Percentiles rank a stretch among this genome's conserved stretches.
These are phyloP conservation scores for Andricus grossulariae DNA, from an alignment of 1,140 invertebrate genomes.

Conservation along the genomic window DNA sequence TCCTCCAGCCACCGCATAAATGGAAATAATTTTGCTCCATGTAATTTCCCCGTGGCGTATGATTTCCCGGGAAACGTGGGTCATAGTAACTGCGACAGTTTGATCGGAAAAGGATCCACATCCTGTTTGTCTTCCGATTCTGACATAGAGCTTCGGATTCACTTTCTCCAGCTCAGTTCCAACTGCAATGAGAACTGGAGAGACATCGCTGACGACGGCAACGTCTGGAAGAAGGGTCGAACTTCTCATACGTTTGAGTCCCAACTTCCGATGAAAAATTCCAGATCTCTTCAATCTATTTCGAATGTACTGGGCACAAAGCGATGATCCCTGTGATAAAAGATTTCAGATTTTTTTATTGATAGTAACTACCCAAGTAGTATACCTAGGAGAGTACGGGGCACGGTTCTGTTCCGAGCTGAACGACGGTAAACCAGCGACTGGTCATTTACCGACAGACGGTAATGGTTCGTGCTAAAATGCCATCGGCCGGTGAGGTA, in stretches of 20 bases:
- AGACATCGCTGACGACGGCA: conserved; percentile 78
- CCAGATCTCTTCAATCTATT: conserved; percentile 80
- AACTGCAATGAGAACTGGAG: conserved; percentile 67
- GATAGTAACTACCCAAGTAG: too few species aligned
- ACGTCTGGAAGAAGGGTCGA: conserved; percentile 76
- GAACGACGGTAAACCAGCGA: too few species aligned
- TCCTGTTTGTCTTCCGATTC: conserved; percentile 79
- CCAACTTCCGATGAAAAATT: conserved; percentile 82
- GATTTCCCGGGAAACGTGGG: conserved; percentile 79
- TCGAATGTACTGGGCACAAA: conserved; percentile 82
- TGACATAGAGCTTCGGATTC: conserved; percentile 80
- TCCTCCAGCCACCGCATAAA: conserved; percentile 82
- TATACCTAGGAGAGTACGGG: too few species aligned
- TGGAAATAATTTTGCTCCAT: conserved; percentile 82
- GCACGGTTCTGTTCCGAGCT: too few species aligned
- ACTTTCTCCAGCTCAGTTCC: conserved; percentile 76
- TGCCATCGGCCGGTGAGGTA: too few species aligned
- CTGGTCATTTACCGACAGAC: too few species aligned
- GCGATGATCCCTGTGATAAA: conserved; percentile 76
- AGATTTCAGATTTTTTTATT: not conserved
- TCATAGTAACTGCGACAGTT: conserved; percentile 76
- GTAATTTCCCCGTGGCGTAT: conserved; percentile 78
- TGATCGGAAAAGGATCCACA: conserved; percentile 77
- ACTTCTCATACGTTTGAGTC: conserved; percentile 81
- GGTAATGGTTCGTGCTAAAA: too few species aligned